Conservation (phyloP, 1,140 invertebrate species). For the Geopemphigus sp. region DNA sequence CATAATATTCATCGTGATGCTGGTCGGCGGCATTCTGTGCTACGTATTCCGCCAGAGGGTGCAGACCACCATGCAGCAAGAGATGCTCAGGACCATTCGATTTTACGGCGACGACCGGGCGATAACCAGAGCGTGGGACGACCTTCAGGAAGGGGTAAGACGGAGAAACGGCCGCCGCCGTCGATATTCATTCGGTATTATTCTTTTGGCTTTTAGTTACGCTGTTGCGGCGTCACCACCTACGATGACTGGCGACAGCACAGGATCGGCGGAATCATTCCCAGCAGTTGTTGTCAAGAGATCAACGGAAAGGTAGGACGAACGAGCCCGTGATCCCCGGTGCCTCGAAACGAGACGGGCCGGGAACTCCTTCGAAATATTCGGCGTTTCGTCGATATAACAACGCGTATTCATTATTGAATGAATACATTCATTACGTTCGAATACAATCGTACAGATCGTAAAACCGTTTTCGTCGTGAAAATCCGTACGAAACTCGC, state of each 20-base stretch:
- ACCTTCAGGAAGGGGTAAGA: conserved; percentile 67
- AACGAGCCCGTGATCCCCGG: too few relatives aligned
- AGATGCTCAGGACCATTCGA: conserved; percentile 74
- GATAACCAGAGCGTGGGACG: conserved; percentile 78
- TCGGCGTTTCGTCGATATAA: too few relatives aligned
- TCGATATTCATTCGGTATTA: background rate
- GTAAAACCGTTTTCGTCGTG: too few relatives aligned
- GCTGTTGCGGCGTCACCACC: conserved; percentile 77
- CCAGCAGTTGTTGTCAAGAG: conserved; percentile 76
- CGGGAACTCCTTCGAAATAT: too few relatives aligned
- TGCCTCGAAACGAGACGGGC: too few relatives aligned
- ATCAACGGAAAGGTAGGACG: conserved; percentile 53
- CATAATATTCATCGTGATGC: conserved; percentile 80
- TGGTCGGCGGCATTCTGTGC: conserved; percentile 83
- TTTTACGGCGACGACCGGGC: conserved; percentile 66
- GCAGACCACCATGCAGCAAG: conserved; percentile 67
- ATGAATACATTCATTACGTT: too few relatives aligned
- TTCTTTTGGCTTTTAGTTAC: conserved; percentile 60
- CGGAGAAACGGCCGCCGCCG: background rate
- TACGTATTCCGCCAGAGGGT: conserved; percentile 84
- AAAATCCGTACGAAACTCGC: too few relatives aligned
- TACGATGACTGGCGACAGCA: conserved; percentile 67
- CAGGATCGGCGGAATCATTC: conserved; percentile 60
- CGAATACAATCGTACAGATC: too few relatives aligned
- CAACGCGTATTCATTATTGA: too few relatives aligned